Base-by-base conservation (phyloP, 2,888 invertebrate species). In the Lymantria dispar region DNA sequence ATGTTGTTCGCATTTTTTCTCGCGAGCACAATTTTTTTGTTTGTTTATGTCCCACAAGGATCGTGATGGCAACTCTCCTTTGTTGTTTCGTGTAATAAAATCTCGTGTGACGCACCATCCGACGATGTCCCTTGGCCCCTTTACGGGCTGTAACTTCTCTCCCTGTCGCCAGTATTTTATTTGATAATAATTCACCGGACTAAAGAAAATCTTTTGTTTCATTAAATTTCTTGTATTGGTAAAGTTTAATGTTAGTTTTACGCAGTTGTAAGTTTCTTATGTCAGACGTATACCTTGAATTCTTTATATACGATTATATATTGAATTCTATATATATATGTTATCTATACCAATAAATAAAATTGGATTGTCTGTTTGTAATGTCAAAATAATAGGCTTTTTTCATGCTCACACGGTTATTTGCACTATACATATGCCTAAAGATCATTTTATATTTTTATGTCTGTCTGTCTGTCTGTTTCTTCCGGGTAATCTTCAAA, bases 131-230 rank as follows among this genome's bases (percentile, higher is more conserved):
- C 80, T 70, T 62, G 68, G 73, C 72, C 78, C 84, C 85, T 86
- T 84, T 80, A 84, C 76, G 74, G 74, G 72, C 74, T 62, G 83
- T 84, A 83, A 85, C 85, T 86, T 84, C 81, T 80, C 80, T 78
- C 62, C 76, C 76, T 78, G 85, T 85, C 85, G 72, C 79, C 83
- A 72, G 80, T 79, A 80, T 81, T 87, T 86, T 85, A 83, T 85
- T 83, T 70, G 73, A 68, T 78, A 76, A 83, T 86, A 85, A 83
- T 81, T 85, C 81, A 83, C 76, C 52, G 68, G 72, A 70, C 68
- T 62, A 68, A 70, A 70, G 69, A 74, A 70, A 66, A 75, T 76
- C 76, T 72, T 77, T 79, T 80, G 77, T 83, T 83, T 84, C 79
- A 78, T 82, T 79, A 82, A 78, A 80, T 78, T 79, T 75, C 62